phyloP scores from a whole-genome alignment of 2,113 vertebrate genomes.

The Vidua chalybeata region DNA sequence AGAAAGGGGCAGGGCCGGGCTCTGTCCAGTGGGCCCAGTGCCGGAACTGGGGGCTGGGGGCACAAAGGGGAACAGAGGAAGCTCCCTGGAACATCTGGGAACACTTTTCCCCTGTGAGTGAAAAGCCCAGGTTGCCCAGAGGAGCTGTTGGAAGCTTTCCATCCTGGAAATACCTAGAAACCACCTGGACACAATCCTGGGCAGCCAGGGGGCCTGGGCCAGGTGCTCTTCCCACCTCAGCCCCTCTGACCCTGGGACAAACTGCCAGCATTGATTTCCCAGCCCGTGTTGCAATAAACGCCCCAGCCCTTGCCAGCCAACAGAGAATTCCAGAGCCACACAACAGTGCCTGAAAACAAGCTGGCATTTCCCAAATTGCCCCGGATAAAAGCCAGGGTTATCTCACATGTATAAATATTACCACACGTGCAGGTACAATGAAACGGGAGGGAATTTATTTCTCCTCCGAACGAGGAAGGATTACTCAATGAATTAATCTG shows the following conservation, averaged over 20 bases:
- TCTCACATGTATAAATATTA: neutral
- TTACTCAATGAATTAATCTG: neutral
- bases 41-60: neutral
- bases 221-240: neutral
- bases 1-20: neutral
- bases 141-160: neutral
- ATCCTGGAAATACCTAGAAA: neutral
- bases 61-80: rapidly evolving
- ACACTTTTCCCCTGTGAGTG: neutral
- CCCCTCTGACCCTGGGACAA: neutral
- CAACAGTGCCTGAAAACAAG: neutral
- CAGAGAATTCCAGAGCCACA: neutral
- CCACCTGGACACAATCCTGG: rapidly evolving
- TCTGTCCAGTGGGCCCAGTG: neutral
- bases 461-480: neutral
- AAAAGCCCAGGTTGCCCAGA: neutral
- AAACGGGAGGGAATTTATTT: neutral
- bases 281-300: neutral
- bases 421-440: neutral
- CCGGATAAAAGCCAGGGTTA: neutral
- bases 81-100: neutral
- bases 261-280: neutral
- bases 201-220: neutral
- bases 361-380: neutral
- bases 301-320: neutral